A percentile compares a stretch with the other conserved stretches of the same genome.
Evolutionary conservation across 1,140 invertebrate genomes (phyloP).

Genomic region (Aricia agestis): DNA sequence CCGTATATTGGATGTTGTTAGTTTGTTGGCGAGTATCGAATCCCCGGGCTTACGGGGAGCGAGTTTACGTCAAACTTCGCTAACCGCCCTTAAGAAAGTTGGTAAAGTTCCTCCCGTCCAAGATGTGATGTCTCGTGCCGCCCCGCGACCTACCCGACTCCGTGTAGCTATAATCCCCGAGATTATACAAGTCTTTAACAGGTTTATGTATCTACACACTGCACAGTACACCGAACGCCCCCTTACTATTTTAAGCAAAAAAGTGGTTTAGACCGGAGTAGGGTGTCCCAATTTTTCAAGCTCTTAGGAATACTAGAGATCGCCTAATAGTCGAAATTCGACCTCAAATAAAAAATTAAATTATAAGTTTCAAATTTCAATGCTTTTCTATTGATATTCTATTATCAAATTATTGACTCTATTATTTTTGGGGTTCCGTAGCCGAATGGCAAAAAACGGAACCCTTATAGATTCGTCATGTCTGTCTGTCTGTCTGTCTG

Average conservation of each 20-base stretch:
- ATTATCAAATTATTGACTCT: no score
- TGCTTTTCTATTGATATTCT: no score
- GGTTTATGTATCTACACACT: conserved; percentile 52
- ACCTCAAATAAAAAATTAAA: no score
- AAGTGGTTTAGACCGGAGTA: neutral
- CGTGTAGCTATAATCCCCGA: conserved; percentile 70
- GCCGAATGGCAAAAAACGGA: no score
- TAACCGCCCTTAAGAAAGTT: conserved; percentile 73
- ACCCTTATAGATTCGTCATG: no score
- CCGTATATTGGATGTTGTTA: conserved; percentile 52
- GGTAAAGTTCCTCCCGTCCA: conserved; percentile 62
- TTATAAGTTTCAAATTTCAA: no score
- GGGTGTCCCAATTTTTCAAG: no score
- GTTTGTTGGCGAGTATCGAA: conserved; percentile 59
- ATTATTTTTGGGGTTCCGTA: no score
- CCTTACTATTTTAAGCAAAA: neutral
- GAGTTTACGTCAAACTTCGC: conserved; percentile 69
- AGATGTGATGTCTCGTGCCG: conserved; percentile 59
- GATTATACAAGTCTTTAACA: conserved; percentile 68
- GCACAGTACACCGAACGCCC: neutral
- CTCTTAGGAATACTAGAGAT: neutral
- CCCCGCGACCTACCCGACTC: conserved; percentile 50
- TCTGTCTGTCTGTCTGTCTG: no score
- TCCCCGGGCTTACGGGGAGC: conserved; percentile 62
- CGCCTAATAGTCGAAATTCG: no score